Evolutionary conservation across 1,140 invertebrate species (phyloP).

Genomic region (Caenorhabditis latens): DNA sequence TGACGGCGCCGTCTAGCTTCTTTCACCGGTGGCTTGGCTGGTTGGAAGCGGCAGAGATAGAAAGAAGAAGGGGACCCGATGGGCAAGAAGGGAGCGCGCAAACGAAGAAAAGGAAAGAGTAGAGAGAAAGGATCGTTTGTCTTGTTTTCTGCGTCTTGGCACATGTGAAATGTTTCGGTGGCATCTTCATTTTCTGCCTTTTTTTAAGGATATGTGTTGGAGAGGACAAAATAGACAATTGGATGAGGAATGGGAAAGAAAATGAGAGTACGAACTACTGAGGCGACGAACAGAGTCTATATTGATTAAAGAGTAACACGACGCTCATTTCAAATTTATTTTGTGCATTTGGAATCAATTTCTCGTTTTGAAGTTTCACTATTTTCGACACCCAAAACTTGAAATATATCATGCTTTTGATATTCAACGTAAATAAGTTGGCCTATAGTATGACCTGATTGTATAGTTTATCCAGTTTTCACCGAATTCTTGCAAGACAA

Average conservation of each 20-base stretch:
- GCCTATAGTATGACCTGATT: not conserved
- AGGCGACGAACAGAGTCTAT: not conserved
- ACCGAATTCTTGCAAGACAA: too few relatives aligned
- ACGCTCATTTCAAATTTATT: too few relatives aligned
- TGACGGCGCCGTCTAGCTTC: constrained; percentile 39
- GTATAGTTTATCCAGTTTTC: not conserved
- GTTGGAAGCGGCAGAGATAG: constrained; percentile 43
- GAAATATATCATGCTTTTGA: too few relatives aligned
- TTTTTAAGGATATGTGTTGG: constrained; percentile 26
- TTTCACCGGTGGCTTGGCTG: constrained; percentile 37
- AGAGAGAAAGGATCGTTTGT: constrained; percentile 32
- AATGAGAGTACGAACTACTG: not conserved
- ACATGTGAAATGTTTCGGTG: constrained; percentile 30
- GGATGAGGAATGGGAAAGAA: not conserved
- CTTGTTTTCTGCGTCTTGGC: constrained; percentile 44
- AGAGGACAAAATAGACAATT: not conserved
- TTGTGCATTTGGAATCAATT: too few relatives aligned
- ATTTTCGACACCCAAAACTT: too few relatives aligned
- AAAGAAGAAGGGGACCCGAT: constrained; percentile 1
- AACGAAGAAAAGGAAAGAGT: not conserved
- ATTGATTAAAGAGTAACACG: too few relatives aligned
- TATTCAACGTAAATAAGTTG: too few relatives aligned
- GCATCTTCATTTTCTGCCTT: constrained; percentile 38
- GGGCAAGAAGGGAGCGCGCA: constrained; percentile 12
- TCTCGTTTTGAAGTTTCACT: too few relatives aligned